phyloP scores from a whole-genome alignment of 2,888 invertebrate species.

The Patella depressa region DNA sequence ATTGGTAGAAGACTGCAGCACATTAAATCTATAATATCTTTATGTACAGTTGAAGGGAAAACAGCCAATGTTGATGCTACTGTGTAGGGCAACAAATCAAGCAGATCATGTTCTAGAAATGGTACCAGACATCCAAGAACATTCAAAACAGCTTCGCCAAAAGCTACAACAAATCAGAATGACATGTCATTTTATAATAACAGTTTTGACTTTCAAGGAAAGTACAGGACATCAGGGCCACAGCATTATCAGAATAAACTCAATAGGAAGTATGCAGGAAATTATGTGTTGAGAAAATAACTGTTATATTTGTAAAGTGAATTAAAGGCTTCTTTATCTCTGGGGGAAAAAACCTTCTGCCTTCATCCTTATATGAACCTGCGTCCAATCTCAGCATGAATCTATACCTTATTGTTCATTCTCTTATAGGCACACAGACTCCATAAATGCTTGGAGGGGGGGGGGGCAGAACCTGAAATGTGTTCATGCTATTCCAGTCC shows the following conservation, averaged over 20 bases:
- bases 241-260: neutral
- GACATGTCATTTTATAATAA: neutral
- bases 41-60: constrained; percentile 90
- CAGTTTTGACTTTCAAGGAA: too few relatives aligned
- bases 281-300: neutral
- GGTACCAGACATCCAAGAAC: constrained; percentile 95
- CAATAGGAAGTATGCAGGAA: neutral
- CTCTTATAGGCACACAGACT: too few relatives aligned
- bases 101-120: constrained; percentile 94
- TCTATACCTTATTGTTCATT: too few relatives aligned
- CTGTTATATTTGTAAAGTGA: too few relatives aligned
- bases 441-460: too few relatives aligned
- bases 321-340: too few relatives aligned
- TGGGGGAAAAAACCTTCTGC: too few relatives aligned
- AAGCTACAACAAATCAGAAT: constrained; percentile 74
- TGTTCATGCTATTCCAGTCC: too few relatives aligned
- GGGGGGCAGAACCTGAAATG: too few relatives aligned
- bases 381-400: too few relatives aligned
- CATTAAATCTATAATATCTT: constrained; percentile 93
- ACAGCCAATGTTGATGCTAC: constrained; percentile 94
- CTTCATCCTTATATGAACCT: too few relatives aligned
- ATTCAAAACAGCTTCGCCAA: constrained; percentile 93
- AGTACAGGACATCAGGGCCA: too few relatives aligned
- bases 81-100: constrained; percentile 94
- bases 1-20: constrained; percentile 97